Evolutionary conservation across 2,797 vertebrate genomes (phyloP).

Genomic region (Coilia nasus): DNA sequence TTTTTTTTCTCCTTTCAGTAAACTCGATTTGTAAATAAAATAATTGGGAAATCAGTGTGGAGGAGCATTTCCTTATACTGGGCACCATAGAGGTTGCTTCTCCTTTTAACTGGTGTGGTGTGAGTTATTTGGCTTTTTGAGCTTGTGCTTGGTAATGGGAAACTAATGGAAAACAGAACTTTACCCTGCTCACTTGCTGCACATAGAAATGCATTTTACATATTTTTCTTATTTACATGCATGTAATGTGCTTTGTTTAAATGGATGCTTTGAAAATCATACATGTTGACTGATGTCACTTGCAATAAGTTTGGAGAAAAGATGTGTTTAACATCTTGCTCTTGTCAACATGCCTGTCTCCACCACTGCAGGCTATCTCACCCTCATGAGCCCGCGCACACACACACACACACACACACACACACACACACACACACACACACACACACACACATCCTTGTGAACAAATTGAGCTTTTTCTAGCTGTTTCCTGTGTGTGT

Average conservation of each 20-base stretch:
- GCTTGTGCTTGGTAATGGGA: not conserved
- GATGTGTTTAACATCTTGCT: not conserved
- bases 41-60: too few species aligned
- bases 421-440: too few species aligned
- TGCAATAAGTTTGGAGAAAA: not conserved
- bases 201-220: not conserved
- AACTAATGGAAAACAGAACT: not conserved
- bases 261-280: not conserved
- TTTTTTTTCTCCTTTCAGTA: too few species aligned
- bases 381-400: not conserved
- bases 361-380: not conserved
- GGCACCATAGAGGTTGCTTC: not conserved
- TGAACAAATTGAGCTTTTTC: conserved; percentile 30
- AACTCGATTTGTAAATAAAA: too few species aligned
- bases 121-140: not conserved
- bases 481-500: conserved; percentile 21
- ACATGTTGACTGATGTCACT: not conserved
- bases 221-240: not conserved
- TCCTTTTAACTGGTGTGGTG: not conserved
- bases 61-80: too few species aligned
- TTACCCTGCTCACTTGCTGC: not conserved
- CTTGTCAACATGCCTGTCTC: conserved; percentile 2
- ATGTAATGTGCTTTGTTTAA: not conserved
- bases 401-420: too few species aligned
- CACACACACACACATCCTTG: not conserved